Conservation (phyloP, 2,797 vertebrate species). For the Pseudochirops corinnae region DNA sequence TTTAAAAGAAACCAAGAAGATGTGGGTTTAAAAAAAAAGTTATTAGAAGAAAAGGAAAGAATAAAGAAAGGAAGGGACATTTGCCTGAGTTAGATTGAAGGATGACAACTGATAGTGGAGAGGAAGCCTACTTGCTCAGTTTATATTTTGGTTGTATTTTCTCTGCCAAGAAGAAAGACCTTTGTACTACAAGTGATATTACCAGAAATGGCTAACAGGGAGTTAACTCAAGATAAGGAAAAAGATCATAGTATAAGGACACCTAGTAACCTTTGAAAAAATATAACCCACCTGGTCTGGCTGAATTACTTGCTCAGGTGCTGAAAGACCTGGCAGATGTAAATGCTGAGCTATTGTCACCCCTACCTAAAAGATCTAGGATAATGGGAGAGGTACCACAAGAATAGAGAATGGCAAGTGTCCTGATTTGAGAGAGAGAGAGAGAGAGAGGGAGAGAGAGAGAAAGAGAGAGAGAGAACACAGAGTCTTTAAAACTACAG, state of each 20-base stretch:
- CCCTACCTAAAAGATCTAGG: background rate
- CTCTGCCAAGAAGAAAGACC: background rate
- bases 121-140: background rate
- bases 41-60: background rate
- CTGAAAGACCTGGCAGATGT: background rate
- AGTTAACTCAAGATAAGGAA: background rate
- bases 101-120: background rate
- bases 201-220: background rate
- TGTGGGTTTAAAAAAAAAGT: background rate
- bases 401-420: background rate
- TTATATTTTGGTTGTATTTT: background rate
- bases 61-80: background rate
- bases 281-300: background rate
- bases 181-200: background rate
- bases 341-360: background rate
- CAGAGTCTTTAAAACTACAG: no score
- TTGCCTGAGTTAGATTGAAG: background rate
- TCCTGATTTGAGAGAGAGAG: background rate
- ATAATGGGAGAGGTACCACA: background rate
- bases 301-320: background rate
- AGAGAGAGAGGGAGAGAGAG: no score
- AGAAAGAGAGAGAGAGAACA: no score
- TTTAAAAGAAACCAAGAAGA: background rate
- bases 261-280: background rate
- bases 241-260: background rate